phyloP scores from a whole-genome alignment of 2,888 invertebrate genomes.

The Neoascia interrupta region DNA sequence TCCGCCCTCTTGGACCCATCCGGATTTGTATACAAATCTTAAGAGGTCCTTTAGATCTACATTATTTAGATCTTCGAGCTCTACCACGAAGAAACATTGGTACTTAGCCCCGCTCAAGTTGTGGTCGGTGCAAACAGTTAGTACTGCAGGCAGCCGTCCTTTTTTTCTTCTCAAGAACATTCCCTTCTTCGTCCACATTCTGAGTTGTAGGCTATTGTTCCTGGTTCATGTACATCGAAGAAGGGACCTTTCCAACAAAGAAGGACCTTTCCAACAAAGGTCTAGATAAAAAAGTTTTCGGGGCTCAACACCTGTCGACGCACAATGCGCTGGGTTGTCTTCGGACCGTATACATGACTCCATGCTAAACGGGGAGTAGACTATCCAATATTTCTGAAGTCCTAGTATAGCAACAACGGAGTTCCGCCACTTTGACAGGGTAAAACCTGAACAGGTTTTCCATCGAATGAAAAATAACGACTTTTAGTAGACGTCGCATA shows the following conservation, averaged over 20 bases:
- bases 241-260: no score
- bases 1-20: no score
- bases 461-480: neutral
- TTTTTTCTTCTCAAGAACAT: slow-evolving; percentile 16
- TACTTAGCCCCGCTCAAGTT: neutral
- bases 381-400: slow-evolving; percentile 59
- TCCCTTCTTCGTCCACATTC: no score
- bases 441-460: slow-evolving; percentile 25
- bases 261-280: slow-evolving; percentile 14
- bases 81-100: neutral
- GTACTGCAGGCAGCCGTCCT: neutral
- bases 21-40: no score
- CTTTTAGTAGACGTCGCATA: neutral
- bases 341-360: slow-evolving; percentile 64
- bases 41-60: no score
- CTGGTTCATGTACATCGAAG: no score
- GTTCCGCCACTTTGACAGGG: slow-evolving; percentile 41
- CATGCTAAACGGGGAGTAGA: slow-evolving; percentile 28
- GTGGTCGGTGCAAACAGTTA: no score
- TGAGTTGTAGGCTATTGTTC: slow-evolving; percentile 13
- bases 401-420: slow-evolving; percentile 45
- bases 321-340: slow-evolving; percentile 69
- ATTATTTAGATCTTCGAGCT: no score
- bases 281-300: slow-evolving; percentile 32
- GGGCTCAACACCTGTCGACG: slow-evolving; percentile 64